Conservation (phyloP, 2,888 invertebrate genomes). For the Melipona bicolor region DNA sequence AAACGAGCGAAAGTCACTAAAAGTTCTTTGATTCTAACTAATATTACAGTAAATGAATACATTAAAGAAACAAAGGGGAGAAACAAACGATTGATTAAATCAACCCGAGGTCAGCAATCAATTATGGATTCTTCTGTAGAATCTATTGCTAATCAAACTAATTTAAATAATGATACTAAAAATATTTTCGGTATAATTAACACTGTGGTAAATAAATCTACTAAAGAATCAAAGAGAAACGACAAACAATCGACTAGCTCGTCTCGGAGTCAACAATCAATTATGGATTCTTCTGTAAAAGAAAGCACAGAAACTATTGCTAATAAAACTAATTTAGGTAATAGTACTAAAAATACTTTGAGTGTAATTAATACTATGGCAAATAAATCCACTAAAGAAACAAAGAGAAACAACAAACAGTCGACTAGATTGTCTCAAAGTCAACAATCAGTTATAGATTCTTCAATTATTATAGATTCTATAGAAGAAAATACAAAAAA, state of each 20-base stretch:
- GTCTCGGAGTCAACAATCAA: not conserved
- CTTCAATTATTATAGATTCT: not conserved
- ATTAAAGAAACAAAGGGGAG: not conserved
- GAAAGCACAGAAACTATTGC: not conserved
- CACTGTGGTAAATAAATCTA: not conserved
- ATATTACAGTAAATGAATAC: not conserved
- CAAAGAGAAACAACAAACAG: not conserved
- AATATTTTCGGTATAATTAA: not conserved
- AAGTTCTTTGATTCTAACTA: not conserved
- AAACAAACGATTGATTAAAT: not conserved
- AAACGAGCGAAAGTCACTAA: conserved; percentile 42
- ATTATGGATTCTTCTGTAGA: conserved; percentile 1
- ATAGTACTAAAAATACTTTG: conserved; percentile 12
- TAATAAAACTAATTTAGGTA: not conserved
- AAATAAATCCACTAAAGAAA: not conserved
- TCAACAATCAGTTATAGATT: not conserved
- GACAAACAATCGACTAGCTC: not conserved
- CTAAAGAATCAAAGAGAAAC: not conserved
- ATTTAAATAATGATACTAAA: conserved; percentile 2
- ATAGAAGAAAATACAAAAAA: not conserved
- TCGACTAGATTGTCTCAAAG: conserved; percentile 5
- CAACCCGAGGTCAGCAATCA: not conserved
- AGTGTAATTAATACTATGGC: not conserved
- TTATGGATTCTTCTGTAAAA: not conserved
- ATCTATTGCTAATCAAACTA: not conserved